phyloP scores from a whole-genome alignment of 37 sponge, comb jelly and placozoan species.

The Beroe forskalii region DNA sequence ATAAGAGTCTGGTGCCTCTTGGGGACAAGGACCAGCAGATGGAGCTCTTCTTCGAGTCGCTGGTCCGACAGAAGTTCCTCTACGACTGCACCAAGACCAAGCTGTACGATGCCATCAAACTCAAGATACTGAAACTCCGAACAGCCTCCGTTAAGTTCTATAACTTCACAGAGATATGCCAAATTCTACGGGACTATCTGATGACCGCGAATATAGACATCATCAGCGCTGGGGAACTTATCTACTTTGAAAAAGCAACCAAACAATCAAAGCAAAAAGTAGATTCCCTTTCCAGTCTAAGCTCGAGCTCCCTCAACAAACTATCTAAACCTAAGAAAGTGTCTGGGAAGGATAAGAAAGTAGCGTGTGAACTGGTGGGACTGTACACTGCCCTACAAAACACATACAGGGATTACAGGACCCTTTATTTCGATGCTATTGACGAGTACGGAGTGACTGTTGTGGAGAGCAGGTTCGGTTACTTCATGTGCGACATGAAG shows the following conservation, averaged over 20 bases:
- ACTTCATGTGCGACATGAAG: constrained; percentile 58
- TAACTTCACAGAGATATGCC: not conserved
- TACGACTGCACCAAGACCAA: constrained; percentile 4
- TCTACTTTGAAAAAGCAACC: not conserved
- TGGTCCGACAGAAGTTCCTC: not conserved
- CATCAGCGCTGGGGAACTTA: not conserved
- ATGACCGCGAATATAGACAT: not conserved
- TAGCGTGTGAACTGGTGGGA: not conserved
- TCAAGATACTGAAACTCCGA: not conserved
- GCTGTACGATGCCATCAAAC: not conserved
- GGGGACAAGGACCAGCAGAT: not conserved
- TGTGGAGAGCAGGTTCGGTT: constrained; percentile 37
- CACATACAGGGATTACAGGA: not conserved
- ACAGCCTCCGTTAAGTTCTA: not conserved
- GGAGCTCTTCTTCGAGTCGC: not conserved
- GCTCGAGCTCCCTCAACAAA: not conserved
- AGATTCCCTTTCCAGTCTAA: not conserved
- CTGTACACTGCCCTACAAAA: not conserved
- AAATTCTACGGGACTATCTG: constrained; percentile 2
- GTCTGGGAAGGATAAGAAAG: not conserved
- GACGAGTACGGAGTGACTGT: not conserved
- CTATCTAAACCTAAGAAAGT: not conserved
- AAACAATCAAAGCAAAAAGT: not conserved
- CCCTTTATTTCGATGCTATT: not conserved
- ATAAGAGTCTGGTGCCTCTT: not conserved